Evolutionary conservation across 2,888 invertebrate genomes (phyloP).

Genomic region (Nomada fabriciana): DNA sequence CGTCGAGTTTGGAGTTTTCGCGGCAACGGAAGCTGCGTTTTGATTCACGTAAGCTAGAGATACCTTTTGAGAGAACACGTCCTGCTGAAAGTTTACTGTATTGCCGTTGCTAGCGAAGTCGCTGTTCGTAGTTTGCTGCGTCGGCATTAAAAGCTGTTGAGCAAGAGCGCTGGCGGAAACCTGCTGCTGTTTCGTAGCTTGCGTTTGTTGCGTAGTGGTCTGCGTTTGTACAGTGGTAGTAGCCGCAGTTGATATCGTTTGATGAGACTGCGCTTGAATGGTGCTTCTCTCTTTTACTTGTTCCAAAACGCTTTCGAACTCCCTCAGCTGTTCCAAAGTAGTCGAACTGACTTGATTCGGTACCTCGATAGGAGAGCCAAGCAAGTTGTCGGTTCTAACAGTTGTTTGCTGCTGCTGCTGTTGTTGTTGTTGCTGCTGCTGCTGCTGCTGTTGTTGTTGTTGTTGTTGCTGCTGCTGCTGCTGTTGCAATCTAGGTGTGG

Average conservation of each 20-base stretch:
- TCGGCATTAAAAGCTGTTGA: slow-evolving; percentile 80
- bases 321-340: slow-evolving; percentile 91
- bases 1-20: slow-evolving; percentile 84
- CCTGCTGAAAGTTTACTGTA: slow-evolving; percentile 75
- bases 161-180: slow-evolving; percentile 74
- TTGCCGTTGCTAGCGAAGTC: slow-evolving; percentile 76
- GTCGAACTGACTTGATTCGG: slow-evolving; percentile 88
- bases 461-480: slow-evolving; percentile 79
- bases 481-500: slow-evolving; percentile 78
- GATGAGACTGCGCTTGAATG: slow-evolving; percentile 85
- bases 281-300: slow-evolving; percentile 92
- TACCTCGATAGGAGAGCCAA: slow-evolving; percentile 79
- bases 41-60: slow-evolving; percentile 86
- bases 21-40: slow-evolving; percentile 68
- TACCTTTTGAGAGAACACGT: slow-evolving; percentile 84
- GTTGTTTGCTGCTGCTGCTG: slow-evolving; percentile 83
- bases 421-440: slow-evolving; percentile 59
- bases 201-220: slow-evolving; percentile 73
- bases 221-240: slow-evolving; percentile 80
- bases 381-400: slow-evolving; percentile 73
- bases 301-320: slow-evolving; percentile 92
- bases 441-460: slow-evolving; percentile 80
- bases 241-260: slow-evolving; percentile 69
- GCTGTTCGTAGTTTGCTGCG: slow-evolving; percentile 67
- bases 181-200: slow-evolving; percentile 71